Evolutionary conservation across 2,888 invertebrate species (phyloP).

Genomic region (Bellardia pandia): DNA sequence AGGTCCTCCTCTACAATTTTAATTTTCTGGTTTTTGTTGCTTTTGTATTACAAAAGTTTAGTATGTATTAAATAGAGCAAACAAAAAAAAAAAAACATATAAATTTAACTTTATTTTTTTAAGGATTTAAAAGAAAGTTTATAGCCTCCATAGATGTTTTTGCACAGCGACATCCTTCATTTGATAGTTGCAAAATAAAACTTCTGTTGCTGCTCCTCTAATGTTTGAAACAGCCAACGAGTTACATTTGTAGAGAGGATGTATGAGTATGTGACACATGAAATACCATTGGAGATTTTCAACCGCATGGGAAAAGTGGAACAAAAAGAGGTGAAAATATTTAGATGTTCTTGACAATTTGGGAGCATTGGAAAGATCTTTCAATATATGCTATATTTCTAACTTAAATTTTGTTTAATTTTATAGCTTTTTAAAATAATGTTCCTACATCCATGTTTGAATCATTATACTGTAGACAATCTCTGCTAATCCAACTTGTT

Average conservation of each 20-base stretch:
- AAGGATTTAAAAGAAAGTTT: conserved; percentile 23
- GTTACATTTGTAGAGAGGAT: no score
- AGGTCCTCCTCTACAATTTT: neutral
- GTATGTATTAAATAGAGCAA: neutral
- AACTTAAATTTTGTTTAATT: no score
- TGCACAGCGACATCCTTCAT: neutral
- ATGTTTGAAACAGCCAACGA: neutral
- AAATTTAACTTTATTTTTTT: conserved; percentile 10
- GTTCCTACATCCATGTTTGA: no score
- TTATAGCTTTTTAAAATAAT: neutral
- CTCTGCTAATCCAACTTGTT: conserved; percentile 2
- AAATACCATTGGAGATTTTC: no score
- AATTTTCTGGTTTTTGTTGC: neutral
- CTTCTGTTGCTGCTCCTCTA: neutral
- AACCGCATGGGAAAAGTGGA: no score
- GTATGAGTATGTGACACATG: no score
- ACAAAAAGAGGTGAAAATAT: no score
- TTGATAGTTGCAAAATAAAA: neutral
- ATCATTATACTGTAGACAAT: neutral
- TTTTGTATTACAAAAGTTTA: neutral
- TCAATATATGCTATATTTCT: no score
- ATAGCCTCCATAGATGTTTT: conserved; percentile 10
- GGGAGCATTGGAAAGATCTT: no score
- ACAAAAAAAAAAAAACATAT: neutral
- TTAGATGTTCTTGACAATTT: no score